Evolutionary conservation across 2,888 invertebrate species (phyloP), one percentile per base, ranked within the genome.

Genomic region (Neuroscelio doddi): DNA sequence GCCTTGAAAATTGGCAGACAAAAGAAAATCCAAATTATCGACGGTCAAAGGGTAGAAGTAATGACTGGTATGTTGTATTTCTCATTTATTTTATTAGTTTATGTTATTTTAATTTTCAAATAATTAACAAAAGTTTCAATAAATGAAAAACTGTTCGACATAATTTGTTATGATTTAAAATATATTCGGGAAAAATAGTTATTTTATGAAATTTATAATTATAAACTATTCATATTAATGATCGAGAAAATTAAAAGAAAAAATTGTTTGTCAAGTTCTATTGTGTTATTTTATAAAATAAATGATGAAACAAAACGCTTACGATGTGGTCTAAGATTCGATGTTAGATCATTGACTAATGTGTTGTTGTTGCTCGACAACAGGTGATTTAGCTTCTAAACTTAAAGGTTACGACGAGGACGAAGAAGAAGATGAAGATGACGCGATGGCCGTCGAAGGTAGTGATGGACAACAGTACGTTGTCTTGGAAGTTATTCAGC

Each of bases 401-500:
- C 72, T 84, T 81, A 78, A 82, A 82, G 82, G 85, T 80, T 84
- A 84, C 36, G 82, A 81, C 29, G 79, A 82, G n/a, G 83, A 84
- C 26, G 81, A 82, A 44, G 80, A 77, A 17, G 83, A 82, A 61
- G 88, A 88, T 53, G 86, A 86, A 32, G 83, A 83, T 45, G 81
- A 79, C 64, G 87, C 90, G 82, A 88, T 91, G 85, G 88, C 90
- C 3, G 89, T 91, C 0, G 90, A 92, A 80, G 90, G 89, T 16
- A 88, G 90, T 3, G 92, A 92, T 81, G 93, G 93, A 0, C 92
- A 94, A 72, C 93, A 94, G 82, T 94, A 94, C 76, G 94, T 96
- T 44, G 94, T 96, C n/a, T 86, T 96, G 9, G 95, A 96, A 85
- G 94, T 96, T 7, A 93, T 95, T 38, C 93, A 94, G 74, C 84